A percentile compares a stretch with the other conserved stretches of the same genome.
Evolutionary conservation across 2,888 invertebrate genomes (phyloP).

Genomic region (Erebia epiphron): DNA sequence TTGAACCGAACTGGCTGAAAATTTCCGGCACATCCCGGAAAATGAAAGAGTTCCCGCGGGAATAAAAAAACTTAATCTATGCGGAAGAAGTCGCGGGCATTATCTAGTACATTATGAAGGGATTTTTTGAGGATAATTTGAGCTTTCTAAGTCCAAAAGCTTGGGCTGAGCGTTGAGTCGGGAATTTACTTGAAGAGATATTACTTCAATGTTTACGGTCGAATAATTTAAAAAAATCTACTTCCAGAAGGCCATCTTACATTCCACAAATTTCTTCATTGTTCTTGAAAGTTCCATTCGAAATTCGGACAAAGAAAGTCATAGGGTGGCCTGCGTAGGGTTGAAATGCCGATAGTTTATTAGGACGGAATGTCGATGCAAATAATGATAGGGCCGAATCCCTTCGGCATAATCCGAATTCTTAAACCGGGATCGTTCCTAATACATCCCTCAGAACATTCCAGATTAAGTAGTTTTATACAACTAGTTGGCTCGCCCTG

Average conservation of each 20-base stretch:
- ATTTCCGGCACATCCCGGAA: too few species aligned
- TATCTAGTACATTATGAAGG: too few species aligned
- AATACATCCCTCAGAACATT: conserved; percentile 5
- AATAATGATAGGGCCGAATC: conserved; percentile 11
- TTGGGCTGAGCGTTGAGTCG: too few species aligned
- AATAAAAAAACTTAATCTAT: too few species aligned
- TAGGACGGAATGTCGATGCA: conserved; percentile 14
- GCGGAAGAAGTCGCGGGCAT: too few species aligned
- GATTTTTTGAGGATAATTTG: too few species aligned
- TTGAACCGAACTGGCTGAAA: too few species aligned
- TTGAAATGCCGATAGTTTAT: conserved; percentile 20
- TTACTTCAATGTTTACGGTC: too few species aligned
- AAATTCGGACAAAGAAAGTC: conserved; percentile 3
- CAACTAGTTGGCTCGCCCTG: neutral
- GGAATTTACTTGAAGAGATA: too few species aligned
- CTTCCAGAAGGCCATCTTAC: neutral
- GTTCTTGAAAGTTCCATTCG: conserved; percentile 1
- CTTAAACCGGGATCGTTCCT: conserved; percentile 9
- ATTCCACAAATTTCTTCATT: neutral
- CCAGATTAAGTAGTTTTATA: neutral
- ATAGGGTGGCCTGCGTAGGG: conserved; percentile 2
- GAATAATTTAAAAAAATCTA: neutral
- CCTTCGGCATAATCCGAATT: conserved; percentile 16
- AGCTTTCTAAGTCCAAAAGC: too few species aligned
- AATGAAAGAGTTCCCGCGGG: too few species aligned